Evolutionary conservation across 2,113 vertebrate species (phyloP).

Genomic region (Corythaixoides concolor): DNA sequence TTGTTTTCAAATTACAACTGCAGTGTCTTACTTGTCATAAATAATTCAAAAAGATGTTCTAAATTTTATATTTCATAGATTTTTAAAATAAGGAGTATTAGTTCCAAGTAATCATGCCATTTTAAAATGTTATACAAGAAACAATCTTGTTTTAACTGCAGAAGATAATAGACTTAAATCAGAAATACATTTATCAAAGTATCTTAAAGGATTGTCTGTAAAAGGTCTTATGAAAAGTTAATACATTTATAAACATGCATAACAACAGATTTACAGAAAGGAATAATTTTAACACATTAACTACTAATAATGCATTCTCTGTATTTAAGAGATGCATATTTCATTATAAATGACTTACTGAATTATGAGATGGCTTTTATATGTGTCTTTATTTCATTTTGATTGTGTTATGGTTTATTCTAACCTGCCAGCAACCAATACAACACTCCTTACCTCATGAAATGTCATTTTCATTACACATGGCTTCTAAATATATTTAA

Average conservation of each 20-base stretch:
- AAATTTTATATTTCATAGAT: background rate
- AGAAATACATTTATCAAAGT: background rate
- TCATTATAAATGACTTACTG: constrained; percentile 21
- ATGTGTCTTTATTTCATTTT: constrained; percentile 35
- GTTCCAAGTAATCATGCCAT: background rate
- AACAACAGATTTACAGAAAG: background rate
- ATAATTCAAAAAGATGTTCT: background rate
- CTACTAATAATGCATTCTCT: background rate
- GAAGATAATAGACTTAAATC: background rate
- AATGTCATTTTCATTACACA: background rate
- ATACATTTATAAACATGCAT: background rate
- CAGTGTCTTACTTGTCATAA: background rate
- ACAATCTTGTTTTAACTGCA: background rate
- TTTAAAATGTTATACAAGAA: background rate
- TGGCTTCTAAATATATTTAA: background rate
- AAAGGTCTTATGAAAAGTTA: background rate
- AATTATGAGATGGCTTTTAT: background rate
- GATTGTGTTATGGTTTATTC: background rate
- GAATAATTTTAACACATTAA: constrained; percentile 24
- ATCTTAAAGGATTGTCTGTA: background rate
- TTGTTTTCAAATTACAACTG: background rate
- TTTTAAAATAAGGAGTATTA: background rate
- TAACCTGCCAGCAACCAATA: background rate
- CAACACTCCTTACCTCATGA: background rate
- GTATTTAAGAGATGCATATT: constrained; percentile 33